Evolutionary conservation across 2,888 invertebrate genomes (phyloP), one percentile per base, ranked within the genome.

Genomic region (Caenorhabditis becei): DNA sequence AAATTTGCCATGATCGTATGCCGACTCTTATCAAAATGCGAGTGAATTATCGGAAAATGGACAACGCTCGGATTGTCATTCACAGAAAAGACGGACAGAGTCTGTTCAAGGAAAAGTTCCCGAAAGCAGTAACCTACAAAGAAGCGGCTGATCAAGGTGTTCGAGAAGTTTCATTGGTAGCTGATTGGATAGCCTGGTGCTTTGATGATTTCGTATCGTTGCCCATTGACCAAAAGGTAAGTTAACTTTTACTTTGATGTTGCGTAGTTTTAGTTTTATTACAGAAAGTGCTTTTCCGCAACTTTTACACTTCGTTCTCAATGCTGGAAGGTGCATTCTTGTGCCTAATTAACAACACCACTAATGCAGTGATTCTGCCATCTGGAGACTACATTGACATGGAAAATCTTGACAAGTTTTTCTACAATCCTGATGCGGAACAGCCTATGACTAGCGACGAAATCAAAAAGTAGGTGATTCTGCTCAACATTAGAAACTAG

Each of bases 321-420:
- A 47, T 80, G 69, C 51, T 80, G 23, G 75, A 80, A 59, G 65
- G 70, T 2, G 41, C 80, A 0, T 80, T 61, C 37, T 26, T 75
- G 2, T 75, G 70, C 16, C 75, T 75, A 37, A 70, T 75, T 1
- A 75, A 75, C 24, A 66, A 75, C 7, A 70, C 41, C 2, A 23
- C 75, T 1, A 75, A 70, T 18, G 80, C 70, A 0, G 26, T 75
- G 0, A 66, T 80, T 20, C 23, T 70, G 0, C 65, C 75, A 1
- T 80, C 80, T 35, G 80, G 80, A 7, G 80, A 80, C 56, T 80
- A 70, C 54, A 75, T 80, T 10, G 80, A 80, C 20, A 67, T 71
- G 1, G 35, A 74, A 3, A 70, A 80, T 3, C 32, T 80, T 5
- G 59, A 65, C 3, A 59, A 26, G 10, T 80, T 75, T 47, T 79